Conservation (phyloP, 1,140 invertebrate species). For the Megalopta genalis region DNA sequence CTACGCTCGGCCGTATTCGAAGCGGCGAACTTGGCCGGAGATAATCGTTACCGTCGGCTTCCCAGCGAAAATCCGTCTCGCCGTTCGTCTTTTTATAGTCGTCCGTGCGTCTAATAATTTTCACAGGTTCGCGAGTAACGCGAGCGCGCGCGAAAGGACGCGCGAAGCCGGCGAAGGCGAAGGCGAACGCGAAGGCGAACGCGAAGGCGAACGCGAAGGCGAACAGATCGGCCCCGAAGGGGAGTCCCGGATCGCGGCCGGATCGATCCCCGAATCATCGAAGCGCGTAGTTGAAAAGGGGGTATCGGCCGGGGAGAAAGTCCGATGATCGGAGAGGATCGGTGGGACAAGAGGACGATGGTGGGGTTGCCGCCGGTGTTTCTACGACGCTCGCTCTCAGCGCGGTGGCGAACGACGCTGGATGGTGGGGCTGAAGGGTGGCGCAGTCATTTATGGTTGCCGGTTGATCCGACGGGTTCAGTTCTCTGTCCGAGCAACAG, state of each 20-base stretch:
- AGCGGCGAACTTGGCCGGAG: no score
- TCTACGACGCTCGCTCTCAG: constrained; percentile 37
- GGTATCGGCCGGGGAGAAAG: constrained; percentile 42
- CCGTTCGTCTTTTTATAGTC: no score
- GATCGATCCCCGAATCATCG: constrained; percentile 33
- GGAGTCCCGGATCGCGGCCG: background rate
- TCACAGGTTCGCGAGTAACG: no score
- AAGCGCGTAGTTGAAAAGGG: constrained; percentile 32
- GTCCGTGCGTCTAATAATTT: no score
- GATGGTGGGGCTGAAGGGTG: constrained; percentile 62
- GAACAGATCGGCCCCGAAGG: no score
- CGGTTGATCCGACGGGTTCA: constrained; percentile 39
- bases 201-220: no score
- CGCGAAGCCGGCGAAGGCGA: no score
- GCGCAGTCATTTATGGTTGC: constrained; percentile 61
- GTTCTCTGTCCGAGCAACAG: constrained; percentile 38
- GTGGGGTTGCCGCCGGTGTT: constrained; percentile 40
- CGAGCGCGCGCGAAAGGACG: background rate
- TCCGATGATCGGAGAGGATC: constrained; percentile 45
- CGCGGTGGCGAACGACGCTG: constrained; percentile 52
- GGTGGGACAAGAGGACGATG: constrained; percentile 44
- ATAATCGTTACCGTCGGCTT: no score
- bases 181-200: no score
- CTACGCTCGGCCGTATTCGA: no score
- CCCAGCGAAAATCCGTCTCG: no score